Evolutionary conservation across 2,113 vertebrate species (phyloP), one percentile per base, ranked within the genome.

Genomic region (Takifugu bimaculatus): DNA sequence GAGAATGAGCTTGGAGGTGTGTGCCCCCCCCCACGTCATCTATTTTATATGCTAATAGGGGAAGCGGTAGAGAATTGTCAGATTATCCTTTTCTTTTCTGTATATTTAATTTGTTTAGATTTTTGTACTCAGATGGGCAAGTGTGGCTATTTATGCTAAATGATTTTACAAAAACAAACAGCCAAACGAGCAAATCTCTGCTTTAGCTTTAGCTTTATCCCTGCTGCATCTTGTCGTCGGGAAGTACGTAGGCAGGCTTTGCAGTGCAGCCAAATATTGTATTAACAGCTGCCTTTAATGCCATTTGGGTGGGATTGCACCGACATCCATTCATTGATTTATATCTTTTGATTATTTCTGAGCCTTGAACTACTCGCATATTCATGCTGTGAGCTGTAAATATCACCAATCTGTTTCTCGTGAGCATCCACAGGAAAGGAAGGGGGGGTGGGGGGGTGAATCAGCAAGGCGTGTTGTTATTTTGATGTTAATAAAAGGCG

Each of bases 101-200:
- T 63, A 73, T 68, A 81, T 71, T 86, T 80, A 77, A 85, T 75
- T 84, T 75, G 72, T 78, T 81, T 72, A 75, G 75, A 84, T 81
- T 79, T 84, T 79, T 84, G 62, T 77, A 72, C 86, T 83, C 75
- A 80, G 74, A 88, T 83, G 67, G 63, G 64, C 27, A 71, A 81
- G 76, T 64, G 59, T 55, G 68, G 49, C 66, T 77, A 66, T 81
- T 78, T 65, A 65, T 68, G 74, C 61, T 71, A 42, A 48, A 39
- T 39, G 43, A 72, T 65, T 52, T 70, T 66, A 85, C n/a, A 66
- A 70, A 80, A 72, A 60, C 26, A 65, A 63, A 39, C 35, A 39
- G 35, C 61, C 25, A 70, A 81, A 79, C 35, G 68, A 75, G 57
- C 49, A 75, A 77, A 76, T 67, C 68, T 53, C 55, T 65, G 61